Conservation (phyloP, 2,888 invertebrate genomes). For the Sympetrum striolatum region DNA sequence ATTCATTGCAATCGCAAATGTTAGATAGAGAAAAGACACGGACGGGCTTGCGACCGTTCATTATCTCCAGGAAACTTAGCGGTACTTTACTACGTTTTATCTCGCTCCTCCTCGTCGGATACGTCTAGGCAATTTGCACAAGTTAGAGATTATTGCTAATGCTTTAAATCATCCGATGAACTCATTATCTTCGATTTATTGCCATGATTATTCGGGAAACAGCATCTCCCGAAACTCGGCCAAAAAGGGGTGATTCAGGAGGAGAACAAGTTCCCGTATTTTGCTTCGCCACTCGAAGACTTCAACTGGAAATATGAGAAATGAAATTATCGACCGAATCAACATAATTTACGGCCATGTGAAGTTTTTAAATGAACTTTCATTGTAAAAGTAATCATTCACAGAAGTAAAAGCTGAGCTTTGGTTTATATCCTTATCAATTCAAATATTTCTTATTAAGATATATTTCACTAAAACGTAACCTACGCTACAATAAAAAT, state of each 20-base stretch:
- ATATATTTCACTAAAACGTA: no score
- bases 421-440: no score
- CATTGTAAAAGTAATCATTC: no score
- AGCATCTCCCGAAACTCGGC: background rate
- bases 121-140: background rate
- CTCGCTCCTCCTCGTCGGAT: background rate
- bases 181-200: slow-evolving; percentile 35
- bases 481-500: no score
- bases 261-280: background rate
- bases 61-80: background rate
- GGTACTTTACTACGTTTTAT: background rate
- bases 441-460: no score
- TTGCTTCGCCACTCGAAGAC: background rate
- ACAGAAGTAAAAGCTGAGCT: no score
- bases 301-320: no score
- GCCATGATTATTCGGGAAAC: background rate
- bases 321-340: no score
- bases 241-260: background rate
- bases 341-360: no score
- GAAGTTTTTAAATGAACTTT: no score
- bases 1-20: background rate
- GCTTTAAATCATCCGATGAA: slow-evolving; percentile 19
- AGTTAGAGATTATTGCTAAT: background rate
- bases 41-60: background rate
- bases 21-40: background rate